Evolutionary conservation across 2,888 invertebrate species (phyloP), one percentile per base, ranked within the genome.

Genomic region (Abscondita cerata): DNA sequence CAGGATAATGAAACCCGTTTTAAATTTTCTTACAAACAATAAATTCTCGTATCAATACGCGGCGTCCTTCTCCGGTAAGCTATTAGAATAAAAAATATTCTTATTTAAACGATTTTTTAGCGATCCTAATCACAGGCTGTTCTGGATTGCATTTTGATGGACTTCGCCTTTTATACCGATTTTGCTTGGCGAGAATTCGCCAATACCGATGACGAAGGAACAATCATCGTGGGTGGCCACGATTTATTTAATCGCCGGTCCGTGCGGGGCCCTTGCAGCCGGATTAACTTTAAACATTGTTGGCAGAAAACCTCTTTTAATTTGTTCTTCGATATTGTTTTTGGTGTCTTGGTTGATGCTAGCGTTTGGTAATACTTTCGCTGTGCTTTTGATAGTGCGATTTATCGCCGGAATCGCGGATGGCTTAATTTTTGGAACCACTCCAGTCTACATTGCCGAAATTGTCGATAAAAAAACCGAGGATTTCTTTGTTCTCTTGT

Each of bases 211-310:
- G 52, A 78, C 81, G 15, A 62, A 76, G 13, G 82, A 82, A 62
- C 81, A 86, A 72, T 83, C 84, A 68, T 85, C 86, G 71, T 86
- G 86, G 86, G 83, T 87, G 75, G 86, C 86, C 1, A 87, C 88
- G 48, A 84, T 89, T 73, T 87, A 86, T 78, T 83, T 88, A 66
- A 79, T 89, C 47, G 88, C 87, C 67, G 87, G 87, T 1, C 83
- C 87, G 18, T 76, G 87, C 40, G 88, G 88, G 33, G 86, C 86
- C 8, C 74, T 48, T 3, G 13, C 33, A 6, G 31, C 12, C 13
- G 19, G 15, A 15, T 13, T 87, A 72, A 78, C 87, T 61, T 86
- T 89, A 52, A 88, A 89, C 75, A 81, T 82, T 65, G 82, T 87
- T 62, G 90, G 90, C 15, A 82, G 89, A n/a, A 89, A 89, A 74